phyloP scores from a whole-genome alignment of 2,888 invertebrate species.

The Nemotelus nigrinus region DNA sequence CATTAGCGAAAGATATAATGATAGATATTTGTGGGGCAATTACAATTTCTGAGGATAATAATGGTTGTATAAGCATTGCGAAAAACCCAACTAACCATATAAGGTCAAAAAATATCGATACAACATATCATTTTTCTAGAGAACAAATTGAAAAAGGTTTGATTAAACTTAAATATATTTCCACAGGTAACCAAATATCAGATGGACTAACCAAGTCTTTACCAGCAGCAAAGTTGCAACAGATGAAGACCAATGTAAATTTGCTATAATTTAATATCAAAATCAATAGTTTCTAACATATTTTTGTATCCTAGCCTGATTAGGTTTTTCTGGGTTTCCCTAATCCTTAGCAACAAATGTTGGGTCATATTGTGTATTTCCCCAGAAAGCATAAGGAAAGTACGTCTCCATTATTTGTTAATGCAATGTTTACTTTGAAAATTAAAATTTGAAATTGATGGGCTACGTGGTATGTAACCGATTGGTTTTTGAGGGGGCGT shows the following conservation, averaged over 20 bases:
- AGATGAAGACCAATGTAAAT: neutral
- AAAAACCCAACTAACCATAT: neutral
- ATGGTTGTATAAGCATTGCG: neutral
- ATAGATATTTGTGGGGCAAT: neutral
- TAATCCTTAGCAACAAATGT: neutral
- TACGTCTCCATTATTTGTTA: neutral
- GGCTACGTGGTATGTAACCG: neutral
- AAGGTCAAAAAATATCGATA: slow-evolving; percentile 47
- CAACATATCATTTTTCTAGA: slow-evolving; percentile 39
- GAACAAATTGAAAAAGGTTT: slow-evolving; percentile 46
- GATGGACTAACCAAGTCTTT: slow-evolving; percentile 46
- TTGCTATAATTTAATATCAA: neutral
- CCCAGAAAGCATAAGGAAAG: neutral
- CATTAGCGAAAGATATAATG: slow-evolving; percentile 24
- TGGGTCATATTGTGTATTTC: neutral
- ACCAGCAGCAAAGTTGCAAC: slow-evolving; percentile 44
- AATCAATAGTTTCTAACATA: neutral
- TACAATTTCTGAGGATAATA: neutral
- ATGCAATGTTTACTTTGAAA: neutral
- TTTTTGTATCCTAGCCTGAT: neutral
- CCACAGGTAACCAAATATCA: slow-evolving; percentile 47
- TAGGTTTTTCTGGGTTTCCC: neutral
- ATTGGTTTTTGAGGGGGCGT: slow-evolving; percentile 17
- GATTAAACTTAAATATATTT: slow-evolving; percentile 44
- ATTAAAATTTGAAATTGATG: neutral